Conservation (phyloP, 2,888 invertebrate species). For the Drosophila macrospina region DNA sequence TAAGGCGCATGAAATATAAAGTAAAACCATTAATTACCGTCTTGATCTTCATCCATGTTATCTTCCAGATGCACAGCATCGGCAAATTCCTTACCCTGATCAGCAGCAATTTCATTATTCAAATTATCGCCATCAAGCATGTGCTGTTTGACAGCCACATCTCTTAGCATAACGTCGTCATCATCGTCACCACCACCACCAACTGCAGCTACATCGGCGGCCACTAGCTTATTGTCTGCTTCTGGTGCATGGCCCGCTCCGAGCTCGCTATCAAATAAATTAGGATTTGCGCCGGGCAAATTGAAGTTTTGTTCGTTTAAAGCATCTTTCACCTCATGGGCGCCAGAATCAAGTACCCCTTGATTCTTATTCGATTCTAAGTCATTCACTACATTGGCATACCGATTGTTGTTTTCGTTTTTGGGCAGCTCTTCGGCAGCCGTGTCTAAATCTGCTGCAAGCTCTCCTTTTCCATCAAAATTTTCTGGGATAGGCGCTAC, state of each 20-base stretch:
- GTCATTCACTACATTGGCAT: slow-evolving; percentile 82
- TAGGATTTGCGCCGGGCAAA: slow-evolving; percentile 80
- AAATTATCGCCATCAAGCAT: slow-evolving; percentile 84
- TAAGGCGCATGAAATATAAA: not conserved
- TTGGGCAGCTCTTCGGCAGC: slow-evolving; percentile 75
- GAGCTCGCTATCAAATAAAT: slow-evolving; percentile 77
- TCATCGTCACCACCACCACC: slow-evolving; percentile 65
- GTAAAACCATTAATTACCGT: slow-evolving; percentile 81
- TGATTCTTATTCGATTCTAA: slow-evolving; percentile 64
- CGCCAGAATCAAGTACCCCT: slow-evolving; percentile 82
- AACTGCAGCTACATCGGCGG: slow-evolving; percentile 47
- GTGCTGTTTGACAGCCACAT: slow-evolving; percentile 79
- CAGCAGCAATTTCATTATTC: slow-evolving; percentile 86
- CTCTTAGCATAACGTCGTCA: slow-evolving; percentile 76
- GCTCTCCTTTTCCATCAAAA: slow-evolving; percentile 76
- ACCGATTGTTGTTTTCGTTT: slow-evolving; percentile 82
- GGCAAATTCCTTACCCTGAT: slow-evolving; percentile 85
- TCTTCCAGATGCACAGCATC: slow-evolving; percentile 85
- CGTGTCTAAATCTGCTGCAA: slow-evolving; percentile 64
- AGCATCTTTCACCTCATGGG: slow-evolving; percentile 84
- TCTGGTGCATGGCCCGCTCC: slow-evolving; percentile 43
- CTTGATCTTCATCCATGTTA: slow-evolving; percentile 85
- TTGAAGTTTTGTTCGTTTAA: slow-evolving; percentile 83
- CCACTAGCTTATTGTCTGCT: slow-evolving; percentile 46
- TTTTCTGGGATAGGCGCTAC: slow-evolving; percentile 85